Percentiles rank a stretch among this genome's conserved stretches.
phyloP scores from a whole-genome alignment of 2,797 vertebrate species.

The Channallabes apus region DNA sequence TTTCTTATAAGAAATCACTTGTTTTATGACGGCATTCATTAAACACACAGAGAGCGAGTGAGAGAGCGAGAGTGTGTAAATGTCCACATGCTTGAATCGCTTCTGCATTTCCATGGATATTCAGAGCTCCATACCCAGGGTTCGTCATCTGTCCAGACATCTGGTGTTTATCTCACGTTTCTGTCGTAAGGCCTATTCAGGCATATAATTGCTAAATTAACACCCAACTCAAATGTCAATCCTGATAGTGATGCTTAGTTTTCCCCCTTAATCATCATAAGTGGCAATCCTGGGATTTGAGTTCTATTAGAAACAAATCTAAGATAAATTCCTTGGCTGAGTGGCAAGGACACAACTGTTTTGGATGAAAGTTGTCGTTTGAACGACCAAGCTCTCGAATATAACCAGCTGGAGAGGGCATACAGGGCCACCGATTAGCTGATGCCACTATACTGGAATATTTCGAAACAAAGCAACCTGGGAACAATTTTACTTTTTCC shows the following conservation, averaged over 20 bases:
- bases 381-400: conserved; percentile 40
- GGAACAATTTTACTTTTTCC: not conserved
- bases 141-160: conserved; percentile 67
- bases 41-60: not conserved
- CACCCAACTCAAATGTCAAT: conserved; percentile 66
- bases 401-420: conserved; percentile 29
- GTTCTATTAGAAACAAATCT: conserved; percentile 55
- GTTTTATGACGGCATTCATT: not conserved
- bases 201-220: conserved; percentile 69
- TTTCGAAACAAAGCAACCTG: not conserved
- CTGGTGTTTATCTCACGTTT: conserved; percentile 72
- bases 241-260: conserved; percentile 61
- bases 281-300: conserved; percentile 53
- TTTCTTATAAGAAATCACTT: not conserved
- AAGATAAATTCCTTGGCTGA: conserved; percentile 43
- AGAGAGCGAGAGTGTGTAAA: not conserved
- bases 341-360: conserved; percentile 51
- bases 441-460: not conserved
- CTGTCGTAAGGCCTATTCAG: conserved; percentile 72
- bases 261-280: conserved; percentile 48
- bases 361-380: conserved; percentile 30
- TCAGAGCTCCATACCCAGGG: conserved; percentile 59
- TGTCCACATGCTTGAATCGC: conserved; percentile 27
- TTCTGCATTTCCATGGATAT: conserved; percentile 56
- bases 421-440: not conserved